These are phyloP conservation scores for Bostrychus sinensis DNA, from an alignment of 2,113 vertebrate genomes.

Conservation along the genomic window DNA sequence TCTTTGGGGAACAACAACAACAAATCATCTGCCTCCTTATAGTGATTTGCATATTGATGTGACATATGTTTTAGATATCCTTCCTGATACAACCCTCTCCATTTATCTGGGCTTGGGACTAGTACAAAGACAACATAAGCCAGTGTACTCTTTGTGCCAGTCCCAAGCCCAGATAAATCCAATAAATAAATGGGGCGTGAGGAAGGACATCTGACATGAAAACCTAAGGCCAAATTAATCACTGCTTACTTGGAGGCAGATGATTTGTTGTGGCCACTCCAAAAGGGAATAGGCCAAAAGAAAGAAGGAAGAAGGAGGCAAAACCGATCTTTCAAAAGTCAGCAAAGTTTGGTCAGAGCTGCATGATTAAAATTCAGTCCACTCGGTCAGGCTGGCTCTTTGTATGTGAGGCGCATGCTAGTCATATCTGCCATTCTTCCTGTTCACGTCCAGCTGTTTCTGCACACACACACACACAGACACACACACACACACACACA, in stretches of 20 bases:
- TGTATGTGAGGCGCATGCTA: background rate
- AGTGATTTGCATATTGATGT: no score
- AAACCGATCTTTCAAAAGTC: background rate
- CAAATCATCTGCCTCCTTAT: no score
- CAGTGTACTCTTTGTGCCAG: no score
- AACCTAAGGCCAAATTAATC: background rate
- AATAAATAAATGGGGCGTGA: no score
- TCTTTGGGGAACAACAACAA: no score
- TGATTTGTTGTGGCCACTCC: background rate
- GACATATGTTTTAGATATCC: no score
- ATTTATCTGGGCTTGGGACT: no score
- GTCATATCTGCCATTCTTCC: constrained; percentile 15
- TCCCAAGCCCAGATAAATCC: no score
- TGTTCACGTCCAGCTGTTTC: constrained; percentile 13
- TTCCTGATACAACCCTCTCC: no score
- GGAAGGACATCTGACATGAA: background rate
- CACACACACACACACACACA: no score
- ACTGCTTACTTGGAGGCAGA: no score
- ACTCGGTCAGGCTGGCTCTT: background rate
- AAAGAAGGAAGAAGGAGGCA: background rate
- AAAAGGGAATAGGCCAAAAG: background rate
- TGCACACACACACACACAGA: constrained; percentile 8
- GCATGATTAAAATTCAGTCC: background rate
- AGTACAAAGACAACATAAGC: no score
- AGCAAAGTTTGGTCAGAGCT: background rate